Conservation (phyloP, 2,113 vertebrate genomes). For the Candoia aspera region DNA sequence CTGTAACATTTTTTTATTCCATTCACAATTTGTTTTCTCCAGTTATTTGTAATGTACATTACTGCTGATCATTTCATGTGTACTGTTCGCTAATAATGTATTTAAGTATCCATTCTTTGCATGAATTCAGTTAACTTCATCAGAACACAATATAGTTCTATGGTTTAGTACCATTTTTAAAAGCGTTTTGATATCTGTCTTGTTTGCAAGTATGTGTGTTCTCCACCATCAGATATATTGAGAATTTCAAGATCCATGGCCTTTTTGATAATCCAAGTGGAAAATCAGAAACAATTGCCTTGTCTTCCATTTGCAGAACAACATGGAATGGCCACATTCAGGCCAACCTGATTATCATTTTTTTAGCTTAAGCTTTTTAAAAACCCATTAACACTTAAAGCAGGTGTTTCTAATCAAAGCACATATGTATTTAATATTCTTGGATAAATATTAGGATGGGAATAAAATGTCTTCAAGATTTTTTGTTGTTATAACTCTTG, state of each 20-base stretch:
- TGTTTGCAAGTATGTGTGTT: not conserved
- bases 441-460: not conserved
- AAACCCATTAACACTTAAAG: not conserved
- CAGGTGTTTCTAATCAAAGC: not conserved
- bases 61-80: not conserved
- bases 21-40: not conserved
- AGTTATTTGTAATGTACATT: not conserved
- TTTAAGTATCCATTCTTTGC: not conserved
- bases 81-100: not conserved
- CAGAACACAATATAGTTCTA: not conserved
- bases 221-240: not conserved
- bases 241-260: not conserved
- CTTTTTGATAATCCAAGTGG: not conserved
- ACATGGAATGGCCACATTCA: not conserved
- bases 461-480: conserved; percentile 2
- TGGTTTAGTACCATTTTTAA: not conserved
- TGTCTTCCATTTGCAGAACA: not conserved
- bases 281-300: not conserved
- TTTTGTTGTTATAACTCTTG: conserved; percentile 21
- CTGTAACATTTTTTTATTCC: not conserved
- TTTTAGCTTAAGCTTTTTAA: not conserved
- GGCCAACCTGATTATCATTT: not conserved
- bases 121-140: not conserved
- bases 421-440: not conserved
- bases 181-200: not conserved